These are phyloP conservation scores for Marasmarcha lunaedactyla DNA, from an alignment of 2,888 invertebrate species.

Conservation along the genomic window DNA sequence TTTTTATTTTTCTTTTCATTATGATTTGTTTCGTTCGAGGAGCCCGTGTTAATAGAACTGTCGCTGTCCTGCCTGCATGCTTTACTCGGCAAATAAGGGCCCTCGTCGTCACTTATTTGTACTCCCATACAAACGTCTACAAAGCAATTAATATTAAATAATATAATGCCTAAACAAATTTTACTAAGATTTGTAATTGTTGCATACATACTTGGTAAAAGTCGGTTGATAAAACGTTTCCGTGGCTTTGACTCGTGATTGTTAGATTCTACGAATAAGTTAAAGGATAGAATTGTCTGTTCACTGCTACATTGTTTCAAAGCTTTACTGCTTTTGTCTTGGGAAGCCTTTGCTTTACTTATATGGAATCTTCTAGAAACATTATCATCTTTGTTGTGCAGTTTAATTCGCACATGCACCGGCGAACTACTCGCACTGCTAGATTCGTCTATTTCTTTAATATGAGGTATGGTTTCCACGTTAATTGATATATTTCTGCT, in stretches of 20 bases:
- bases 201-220: constrained; percentile 23
- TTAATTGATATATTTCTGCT: no score
- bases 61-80: no score
- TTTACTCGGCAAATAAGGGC: constrained; percentile 25
- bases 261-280: constrained; percentile 37
- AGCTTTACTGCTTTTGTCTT: constrained; percentile 18
- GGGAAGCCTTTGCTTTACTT: constrained; percentile 25
- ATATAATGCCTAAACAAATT: no score
- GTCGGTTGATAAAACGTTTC: constrained; percentile 27
- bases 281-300: constrained; percentile 50
- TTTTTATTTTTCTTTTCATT: no score
- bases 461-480: no score
- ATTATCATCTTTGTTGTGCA: background rate
- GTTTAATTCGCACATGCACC: background rate
- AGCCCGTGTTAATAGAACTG: no score
- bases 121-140: constrained; percentile 35
- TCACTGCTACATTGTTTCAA: constrained; percentile 40
- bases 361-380: constrained; percentile 13
- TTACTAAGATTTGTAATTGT: no score
- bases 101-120: constrained; percentile 30
- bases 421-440: no score
- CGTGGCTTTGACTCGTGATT: constrained; percentile 26
- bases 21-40: no score
- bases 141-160: no score
- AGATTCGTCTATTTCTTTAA: no score